phyloP scores from a whole-genome alignment of 2,888 invertebrate genomes.

The Heliconius erato region DNA sequence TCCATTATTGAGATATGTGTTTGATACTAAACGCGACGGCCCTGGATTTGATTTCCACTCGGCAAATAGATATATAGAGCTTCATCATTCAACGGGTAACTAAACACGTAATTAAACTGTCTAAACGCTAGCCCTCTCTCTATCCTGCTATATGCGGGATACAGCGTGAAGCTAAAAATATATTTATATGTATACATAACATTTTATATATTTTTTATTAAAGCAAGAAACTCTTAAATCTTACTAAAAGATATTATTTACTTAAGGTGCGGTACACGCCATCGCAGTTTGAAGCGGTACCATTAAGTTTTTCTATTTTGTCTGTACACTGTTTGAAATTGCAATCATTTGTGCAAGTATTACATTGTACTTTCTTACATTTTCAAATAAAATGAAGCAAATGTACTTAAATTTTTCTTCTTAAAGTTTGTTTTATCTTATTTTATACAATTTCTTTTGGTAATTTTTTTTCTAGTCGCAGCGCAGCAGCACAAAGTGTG shows the following conservation, averaged over 20 bases:
- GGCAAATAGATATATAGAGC: background rate
- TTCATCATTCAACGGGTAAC: too few species aligned
- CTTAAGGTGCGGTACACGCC: slow-evolving; percentile 12
- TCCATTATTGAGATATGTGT: too few species aligned
- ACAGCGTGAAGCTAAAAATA: too few species aligned
- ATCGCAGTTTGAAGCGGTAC: background rate
- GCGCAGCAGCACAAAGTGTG: too few species aligned
- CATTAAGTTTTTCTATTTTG: slow-evolving; percentile 27
- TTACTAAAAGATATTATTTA: slow-evolving; percentile 9
- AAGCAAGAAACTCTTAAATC: background rate
- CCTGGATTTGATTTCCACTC: background rate
- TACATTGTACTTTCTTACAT: slow-evolving; percentile 14
- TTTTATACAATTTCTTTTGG: background rate
- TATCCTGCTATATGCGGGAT: too few species aligned
- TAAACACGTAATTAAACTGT: too few species aligned
- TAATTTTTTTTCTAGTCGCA: too few species aligned
- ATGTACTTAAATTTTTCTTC: background rate
- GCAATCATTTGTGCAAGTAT: slow-evolving; percentile 24
- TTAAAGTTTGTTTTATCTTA: background rate
- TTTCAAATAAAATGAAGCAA: background rate
- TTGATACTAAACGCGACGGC: background rate
- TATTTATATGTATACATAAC: too few species aligned
- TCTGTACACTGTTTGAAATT: slow-evolving; percentile 24
- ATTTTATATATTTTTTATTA: background rate
- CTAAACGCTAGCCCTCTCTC: too few species aligned